Evolutionary conservation across 2,797 vertebrate genomes (phyloP).

Genomic region (Sphenopsis melanotis): DNA sequence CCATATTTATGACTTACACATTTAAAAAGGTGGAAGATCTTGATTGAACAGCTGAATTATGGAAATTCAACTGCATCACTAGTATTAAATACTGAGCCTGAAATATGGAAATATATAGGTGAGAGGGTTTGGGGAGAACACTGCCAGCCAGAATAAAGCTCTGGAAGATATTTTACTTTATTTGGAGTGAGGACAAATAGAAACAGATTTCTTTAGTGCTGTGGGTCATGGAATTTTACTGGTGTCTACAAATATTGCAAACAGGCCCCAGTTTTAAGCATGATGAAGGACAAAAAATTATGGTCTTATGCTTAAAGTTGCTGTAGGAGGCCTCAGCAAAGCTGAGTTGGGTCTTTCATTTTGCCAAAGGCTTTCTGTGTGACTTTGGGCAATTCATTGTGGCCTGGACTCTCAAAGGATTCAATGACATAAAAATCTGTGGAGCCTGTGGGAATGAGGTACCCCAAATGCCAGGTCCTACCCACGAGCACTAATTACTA

Average conservation of each 20-base stretch:
- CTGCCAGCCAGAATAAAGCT: neutral
- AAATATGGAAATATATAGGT: slow-evolving; percentile 18
- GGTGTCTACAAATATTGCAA: neutral
- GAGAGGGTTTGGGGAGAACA: neutral
- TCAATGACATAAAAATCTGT: neutral
- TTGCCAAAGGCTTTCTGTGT: neutral
- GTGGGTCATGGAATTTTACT: neutral
- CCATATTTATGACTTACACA: slow-evolving; percentile 10
- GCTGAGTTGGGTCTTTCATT: neutral
- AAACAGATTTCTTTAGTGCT: neutral
- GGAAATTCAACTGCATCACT: slow-evolving; percentile 19
- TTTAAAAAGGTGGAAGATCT: slow-evolving; percentile 18
- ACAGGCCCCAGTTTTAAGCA: neutral
- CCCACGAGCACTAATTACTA: neutral
- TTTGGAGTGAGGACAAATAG: neutral
- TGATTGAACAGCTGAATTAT: slow-evolving; percentile 53
- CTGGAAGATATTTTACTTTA: neutral
- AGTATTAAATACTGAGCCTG: neutral
- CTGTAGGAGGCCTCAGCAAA: neutral
- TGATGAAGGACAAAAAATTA: neutral
- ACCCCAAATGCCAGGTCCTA: neutral
- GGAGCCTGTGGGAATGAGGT: neutral
- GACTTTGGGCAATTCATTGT: neutral
- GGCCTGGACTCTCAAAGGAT: neutral
- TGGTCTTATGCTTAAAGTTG: neutral